Evolutionary conservation across 2,113 vertebrate genomes (phyloP), one percentile per base, ranked within the genome.

Genomic region (Forbesichthys papilliferus): DNA sequence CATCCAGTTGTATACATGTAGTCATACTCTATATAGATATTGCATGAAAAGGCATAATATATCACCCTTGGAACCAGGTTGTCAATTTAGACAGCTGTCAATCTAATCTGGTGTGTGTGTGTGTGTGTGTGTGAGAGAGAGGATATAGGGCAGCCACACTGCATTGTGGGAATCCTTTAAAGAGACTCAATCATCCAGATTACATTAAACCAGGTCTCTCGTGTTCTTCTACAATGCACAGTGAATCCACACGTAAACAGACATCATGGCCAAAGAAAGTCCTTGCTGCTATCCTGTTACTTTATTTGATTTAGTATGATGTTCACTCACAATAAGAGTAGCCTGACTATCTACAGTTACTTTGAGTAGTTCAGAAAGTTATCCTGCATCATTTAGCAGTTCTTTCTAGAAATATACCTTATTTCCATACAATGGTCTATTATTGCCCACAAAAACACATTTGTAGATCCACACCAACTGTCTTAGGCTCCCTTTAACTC

Each of bases 61-160:
- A 83, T 64, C 79, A 82, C 68, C 86, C 86, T 90, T 88, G 79
- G 78, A 75, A 63, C 16, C 69, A 68, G 33, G 69, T 79, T 58
- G 62, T 81, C 71, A 78, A 73, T 71, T 82, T 77, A 84, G 79
- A 77, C 75, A 60, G 65, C 64, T 52, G 53, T 92, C 92, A 8
- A 93, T 91, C 91, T 92, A 86, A 92, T 82, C 74, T 89, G 79
- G 3, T 11, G 77, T 64, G 11, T 64, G 10, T 71, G 20, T 52
- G 56, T 54, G 67, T 64, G 60, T 47, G 52, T 51, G n/a, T 16
- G 16, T n/a, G n/a, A n/a, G n/a, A 0, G 12, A 48, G 59, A 65
- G 52, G 61, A 65, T 70, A 66, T 55, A 61, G 75, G 59, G 47
- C 68, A 79, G 72, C 46, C 78, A 75, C 85, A 88, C 69, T 75